These are phyloP conservation scores for Hirudo medicinalis DNA, from an alignment of 1,140 invertebrate species.

Conservation along the genomic window DNA sequence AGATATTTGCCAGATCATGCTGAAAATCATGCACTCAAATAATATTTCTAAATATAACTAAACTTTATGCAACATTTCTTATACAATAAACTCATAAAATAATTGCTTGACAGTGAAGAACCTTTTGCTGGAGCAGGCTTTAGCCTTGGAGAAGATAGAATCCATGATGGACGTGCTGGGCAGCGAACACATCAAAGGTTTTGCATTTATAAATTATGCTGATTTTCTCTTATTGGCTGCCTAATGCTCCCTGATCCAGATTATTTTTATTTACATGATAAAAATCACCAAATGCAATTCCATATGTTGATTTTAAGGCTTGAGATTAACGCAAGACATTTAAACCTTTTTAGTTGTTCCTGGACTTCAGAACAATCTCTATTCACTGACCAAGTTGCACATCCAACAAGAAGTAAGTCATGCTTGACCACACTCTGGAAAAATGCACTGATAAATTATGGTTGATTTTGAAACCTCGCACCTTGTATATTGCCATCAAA, in stretches of 20 bases:
- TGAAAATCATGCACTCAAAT: not conserved
- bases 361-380: not conserved
- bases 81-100: too few species aligned
- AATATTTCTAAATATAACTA: not conserved
- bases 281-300: too few species aligned
- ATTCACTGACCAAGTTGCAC: constrained; percentile 6
- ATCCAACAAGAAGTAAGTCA: not conserved
- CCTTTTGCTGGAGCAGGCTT: constrained; percentile 1
- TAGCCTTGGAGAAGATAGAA: constrained; percentile 3
- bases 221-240: too few species aligned
- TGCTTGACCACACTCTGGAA: too few species aligned
- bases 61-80: not conserved
- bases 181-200: constrained; percentile 9
- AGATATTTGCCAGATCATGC: not conserved
- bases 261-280: too few species aligned
- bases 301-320: not conserved
- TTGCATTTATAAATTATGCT: not conserved
- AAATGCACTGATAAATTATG: too few species aligned
- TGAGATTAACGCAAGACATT: not conserved
- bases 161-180: constrained; percentile 2
- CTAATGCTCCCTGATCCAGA: too few species aligned
- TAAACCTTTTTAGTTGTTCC: not conserved
- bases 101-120: not conserved
- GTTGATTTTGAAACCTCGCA: too few species aligned
- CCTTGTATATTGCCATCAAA: too few species aligned